Evolutionary conservation across 2,113 vertebrate species (phyloP).

Genomic region (Nyctereutes procyonoides): DNA sequence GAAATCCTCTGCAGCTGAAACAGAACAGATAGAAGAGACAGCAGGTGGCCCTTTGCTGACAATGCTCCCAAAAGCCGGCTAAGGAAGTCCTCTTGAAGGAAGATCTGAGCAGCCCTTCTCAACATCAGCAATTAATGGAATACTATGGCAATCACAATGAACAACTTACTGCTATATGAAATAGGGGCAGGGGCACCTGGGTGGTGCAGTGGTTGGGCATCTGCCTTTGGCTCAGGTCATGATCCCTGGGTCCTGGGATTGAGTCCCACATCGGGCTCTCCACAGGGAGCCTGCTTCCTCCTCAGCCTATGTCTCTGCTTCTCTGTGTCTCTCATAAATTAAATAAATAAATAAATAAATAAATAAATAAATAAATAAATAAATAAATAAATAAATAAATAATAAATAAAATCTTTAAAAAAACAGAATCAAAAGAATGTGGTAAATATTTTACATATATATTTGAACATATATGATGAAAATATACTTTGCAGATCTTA

Average conservation of each 20-base stretch:
- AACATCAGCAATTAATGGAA: neutral
- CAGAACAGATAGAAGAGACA: neutral
- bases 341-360: too few relatives aligned
- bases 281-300: too few relatives aligned
- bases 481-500: neutral
- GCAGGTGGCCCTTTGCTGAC: neutral
- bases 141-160: neutral
- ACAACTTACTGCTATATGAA: neutral
- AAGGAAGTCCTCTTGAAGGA: neutral
- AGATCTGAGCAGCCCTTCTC: neutral
- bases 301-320: too few relatives aligned
- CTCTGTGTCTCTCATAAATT: too few relatives aligned
- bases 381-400: too few relatives aligned
- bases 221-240: too few relatives aligned
- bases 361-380: too few relatives aligned
- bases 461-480: neutral
- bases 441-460: neutral
- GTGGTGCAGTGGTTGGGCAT: too few relatives aligned
- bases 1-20: neutral
- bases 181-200: neutral
- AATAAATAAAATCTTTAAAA: neutral
- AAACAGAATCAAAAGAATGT: neutral
- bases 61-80: too few relatives aligned
- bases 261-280: too few relatives aligned
- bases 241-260: too few relatives aligned